phyloP scores from a whole-genome alignment of 2,888 invertebrate species.

The Trissolcus japonicus region DNA sequence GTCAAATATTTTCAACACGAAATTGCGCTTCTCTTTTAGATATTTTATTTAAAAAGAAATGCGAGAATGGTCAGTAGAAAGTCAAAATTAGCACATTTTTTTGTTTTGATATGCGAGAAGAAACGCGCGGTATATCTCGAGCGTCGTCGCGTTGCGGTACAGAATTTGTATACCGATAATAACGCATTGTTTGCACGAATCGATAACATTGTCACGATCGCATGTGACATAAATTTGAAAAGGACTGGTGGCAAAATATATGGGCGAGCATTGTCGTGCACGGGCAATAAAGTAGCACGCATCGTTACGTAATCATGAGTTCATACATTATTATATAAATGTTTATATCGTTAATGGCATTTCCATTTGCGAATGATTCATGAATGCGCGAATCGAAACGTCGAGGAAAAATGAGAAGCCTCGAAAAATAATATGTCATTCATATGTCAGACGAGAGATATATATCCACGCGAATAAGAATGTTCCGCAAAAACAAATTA shows the following conservation, averaged over 20 bases:
- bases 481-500: too few relatives aligned
- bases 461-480: too few relatives aligned
- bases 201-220: slow-evolving; percentile 45
- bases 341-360: slow-evolving; percentile 40
- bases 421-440: not conserved
- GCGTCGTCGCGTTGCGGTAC: not conserved
- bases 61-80: not conserved
- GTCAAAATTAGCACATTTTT: not conserved
- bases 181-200: slow-evolving; percentile 41
- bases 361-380: slow-evolving; percentile 29
- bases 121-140: slow-evolving; percentile 10
- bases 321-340: slow-evolving; percentile 38
- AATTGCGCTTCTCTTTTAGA: too few relatives aligned
- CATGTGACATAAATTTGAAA: slow-evolving; percentile 47
- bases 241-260: slow-evolving; percentile 19
- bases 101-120: not conserved
- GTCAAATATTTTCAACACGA: too few relatives aligned
- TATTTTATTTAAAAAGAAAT: not conserved
- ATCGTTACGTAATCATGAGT: slow-evolving; percentile 34
- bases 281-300: slow-evolving; percentile 33
- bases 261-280: slow-evolving; percentile 32
- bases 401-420: slow-evolving; percentile 8
- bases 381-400: slow-evolving; percentile 8
- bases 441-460: not conserved
- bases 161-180: slow-evolving; percentile 36